Conservation (phyloP, 2,888 invertebrate genomes). For the Arge pagana region DNA sequence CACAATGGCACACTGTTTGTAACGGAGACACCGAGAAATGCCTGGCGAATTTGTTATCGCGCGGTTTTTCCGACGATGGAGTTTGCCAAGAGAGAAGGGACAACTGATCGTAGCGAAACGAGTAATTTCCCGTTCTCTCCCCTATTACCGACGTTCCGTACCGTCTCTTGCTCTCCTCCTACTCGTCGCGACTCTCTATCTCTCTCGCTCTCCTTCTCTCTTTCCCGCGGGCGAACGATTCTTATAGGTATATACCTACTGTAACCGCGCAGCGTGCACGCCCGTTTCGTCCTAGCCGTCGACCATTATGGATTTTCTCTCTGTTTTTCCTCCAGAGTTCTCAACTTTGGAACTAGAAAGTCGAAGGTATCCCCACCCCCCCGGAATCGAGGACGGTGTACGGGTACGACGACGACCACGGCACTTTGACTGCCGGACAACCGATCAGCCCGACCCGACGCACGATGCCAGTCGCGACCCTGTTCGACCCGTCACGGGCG, state of each 20-base stretch:
- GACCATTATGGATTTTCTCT: background rate
- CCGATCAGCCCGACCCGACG: background rate
- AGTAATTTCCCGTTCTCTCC: no score
- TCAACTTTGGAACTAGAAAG: no score
- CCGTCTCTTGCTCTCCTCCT: constrained; percentile 15
- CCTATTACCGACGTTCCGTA: no score
- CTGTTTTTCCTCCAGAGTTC: background rate
- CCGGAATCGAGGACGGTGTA: constrained; percentile 33
- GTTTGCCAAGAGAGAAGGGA: no score
- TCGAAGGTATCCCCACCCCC: no score
- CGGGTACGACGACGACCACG: constrained; percentile 29
- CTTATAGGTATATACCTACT: no score
- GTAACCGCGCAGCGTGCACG: no score
- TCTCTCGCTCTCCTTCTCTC: constrained; percentile 18
- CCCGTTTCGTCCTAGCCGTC: background rate
- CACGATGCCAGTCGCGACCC: background rate
- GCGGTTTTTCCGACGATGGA: no score
- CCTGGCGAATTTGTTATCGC: no score
- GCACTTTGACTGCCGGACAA: constrained; percentile 16
- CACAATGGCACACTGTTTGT: no score
- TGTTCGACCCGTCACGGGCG: background rate
- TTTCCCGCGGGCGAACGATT: constrained; percentile 19
- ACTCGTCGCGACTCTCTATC: constrained; percentile 9
- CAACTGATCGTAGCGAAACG: no score
- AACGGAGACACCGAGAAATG: no score